These are phyloP conservation scores for Liposcelis brunnea DNA, from an alignment of 2,888 invertebrate species.

Conservation along the genomic window DNA sequence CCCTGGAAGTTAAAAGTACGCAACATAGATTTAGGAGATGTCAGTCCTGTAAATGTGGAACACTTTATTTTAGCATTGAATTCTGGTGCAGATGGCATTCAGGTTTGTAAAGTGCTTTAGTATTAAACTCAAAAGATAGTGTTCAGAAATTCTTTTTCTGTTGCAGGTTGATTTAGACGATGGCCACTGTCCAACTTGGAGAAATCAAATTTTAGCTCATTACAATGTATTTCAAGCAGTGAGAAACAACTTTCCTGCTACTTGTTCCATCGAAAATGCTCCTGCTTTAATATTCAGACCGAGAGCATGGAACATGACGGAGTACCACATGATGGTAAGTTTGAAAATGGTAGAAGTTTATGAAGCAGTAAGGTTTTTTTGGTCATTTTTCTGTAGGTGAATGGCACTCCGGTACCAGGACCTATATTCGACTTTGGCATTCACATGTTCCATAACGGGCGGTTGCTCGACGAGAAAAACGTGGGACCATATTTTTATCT, in stretches of 20 bases:
- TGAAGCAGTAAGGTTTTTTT: neutral
- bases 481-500: constrained; percentile 53
- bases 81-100: constrained; percentile 39
- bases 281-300: constrained; percentile 50
- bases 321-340: constrained; percentile 40
- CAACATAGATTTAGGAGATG: constrained; percentile 45
- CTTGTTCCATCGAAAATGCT: constrained; percentile 33
- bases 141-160: constrained; percentile 3
- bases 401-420: too few relatives aligned
- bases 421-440: constrained; percentile 52
- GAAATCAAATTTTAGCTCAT: constrained; percentile 43
- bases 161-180: constrained; percentile 44
- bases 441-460: constrained; percentile 45
- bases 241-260: constrained; percentile 31
- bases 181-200: constrained; percentile 56
- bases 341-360: constrained; percentile 3
- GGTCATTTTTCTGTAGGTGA: too few relatives aligned
- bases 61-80: constrained; percentile 38
- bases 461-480: constrained; percentile 32
- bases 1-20: constrained; percentile 37
- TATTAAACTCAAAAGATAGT: too few relatives aligned
- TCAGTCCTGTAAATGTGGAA: constrained; percentile 39
- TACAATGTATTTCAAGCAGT: constrained; percentile 41
- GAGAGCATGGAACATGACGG: constrained; percentile 56
- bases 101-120: constrained; percentile 23